phyloP scores from a whole-genome alignment of 2,113 vertebrate genomes.

The Oostethus manadensis region DNA sequence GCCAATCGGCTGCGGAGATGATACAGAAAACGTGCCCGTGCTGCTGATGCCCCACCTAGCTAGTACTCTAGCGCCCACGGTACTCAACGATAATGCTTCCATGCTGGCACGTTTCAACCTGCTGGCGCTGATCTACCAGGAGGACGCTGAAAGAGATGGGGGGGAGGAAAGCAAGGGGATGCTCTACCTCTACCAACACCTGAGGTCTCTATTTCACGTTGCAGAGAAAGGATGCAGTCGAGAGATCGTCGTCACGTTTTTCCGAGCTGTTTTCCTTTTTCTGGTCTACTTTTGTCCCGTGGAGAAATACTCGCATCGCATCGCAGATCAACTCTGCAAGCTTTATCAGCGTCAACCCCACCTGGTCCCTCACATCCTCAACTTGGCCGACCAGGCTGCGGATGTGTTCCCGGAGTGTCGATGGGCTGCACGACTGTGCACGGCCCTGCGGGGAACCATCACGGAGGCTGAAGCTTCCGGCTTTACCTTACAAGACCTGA shows the following conservation, averaged over 20 bases:
- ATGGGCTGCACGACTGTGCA: constrained; percentile 67
- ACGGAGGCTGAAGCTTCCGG: constrained; percentile 40
- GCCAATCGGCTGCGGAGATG: constrained; percentile 71
- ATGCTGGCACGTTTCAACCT: constrained; percentile 79
- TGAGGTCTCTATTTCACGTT: constrained; percentile 68
- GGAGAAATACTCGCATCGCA: constrained; percentile 41
- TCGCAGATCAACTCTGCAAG: constrained; percentile 63
- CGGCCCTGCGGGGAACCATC: constrained; percentile 66
- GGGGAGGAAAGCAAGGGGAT: constrained; percentile 62
- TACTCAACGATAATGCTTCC: constrained; percentile 75
- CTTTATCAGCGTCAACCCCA: constrained; percentile 72
- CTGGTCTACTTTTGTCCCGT: constrained; percentile 67
- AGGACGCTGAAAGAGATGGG: constrained; percentile 66
- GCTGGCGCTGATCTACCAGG: constrained; percentile 75
- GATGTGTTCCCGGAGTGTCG: constrained; percentile 54
- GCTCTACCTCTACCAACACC: constrained; percentile 71
- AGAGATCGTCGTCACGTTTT: constrained; percentile 72
- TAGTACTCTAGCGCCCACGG: constrained; percentile 70
- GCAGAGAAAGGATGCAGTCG: constrained; percentile 61
- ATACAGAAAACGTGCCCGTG: constrained; percentile 75
- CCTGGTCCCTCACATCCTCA: constrained; percentile 78
- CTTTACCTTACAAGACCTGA: constrained; percentile 55
- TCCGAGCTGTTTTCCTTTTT: constrained; percentile 77
- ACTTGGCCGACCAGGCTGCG: constrained; percentile 70
- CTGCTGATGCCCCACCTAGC: constrained; percentile 74